Evolutionary conservation across 2,113 vertebrate genomes (phyloP), one percentile per base, ranked within the genome.

Genomic region (Vanacampus margaritifer): DNA sequence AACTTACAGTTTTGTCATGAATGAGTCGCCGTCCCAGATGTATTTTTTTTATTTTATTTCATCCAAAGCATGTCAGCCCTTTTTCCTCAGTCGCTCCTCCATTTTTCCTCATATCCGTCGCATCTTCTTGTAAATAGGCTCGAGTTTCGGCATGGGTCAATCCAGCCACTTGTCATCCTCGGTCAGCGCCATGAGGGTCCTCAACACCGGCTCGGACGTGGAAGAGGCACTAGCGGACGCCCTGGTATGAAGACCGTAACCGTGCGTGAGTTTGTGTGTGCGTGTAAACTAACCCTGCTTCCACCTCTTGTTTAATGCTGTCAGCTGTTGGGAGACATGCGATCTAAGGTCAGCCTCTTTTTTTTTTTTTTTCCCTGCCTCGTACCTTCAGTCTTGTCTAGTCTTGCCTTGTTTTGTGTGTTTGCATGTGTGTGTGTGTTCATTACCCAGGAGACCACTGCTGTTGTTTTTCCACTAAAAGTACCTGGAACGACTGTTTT

Each of bases 281-380:
- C 72, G 64, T 75, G 65, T 78, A 74, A 64, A 83, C 86, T 88
- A 88, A 91, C 79, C 79, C 59, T 77, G 72, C 51, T 89, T 88
- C 81, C 82, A 78, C 88, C 85, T 89, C 88, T 57, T 89, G 86
- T 89, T 94, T 90, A 93, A 94, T 87, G 96, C 96, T 93, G 88
- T 95, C 96, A 98, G 96, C 95, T 98, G 91, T 95, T 98, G 93
- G 95, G 96, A 95, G 96, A 98, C 94, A 95, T 95, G 87, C 93
- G 95, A 89, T 96, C 94, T 82, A 98, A 98, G 96, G 96, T 98
- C 95, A 93, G 95, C 91, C 60, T 62, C 39, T 23, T 35, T 72
- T n/a, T n/a, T n/a, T n/a, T n/a, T n/a, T n/a, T n/a, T n/a, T 72
- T 72, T 69, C 67, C 82, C 83, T 69, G 73, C 73, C 72, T 81